A percentile compares a stretch with the other conserved stretches of the same genome.
These are phyloP conservation scores for Hexactinellida sp. DNA, from an alignment of 37 sponge, comb jelly and placozoan genomes.

Conservation along the genomic window DNA sequence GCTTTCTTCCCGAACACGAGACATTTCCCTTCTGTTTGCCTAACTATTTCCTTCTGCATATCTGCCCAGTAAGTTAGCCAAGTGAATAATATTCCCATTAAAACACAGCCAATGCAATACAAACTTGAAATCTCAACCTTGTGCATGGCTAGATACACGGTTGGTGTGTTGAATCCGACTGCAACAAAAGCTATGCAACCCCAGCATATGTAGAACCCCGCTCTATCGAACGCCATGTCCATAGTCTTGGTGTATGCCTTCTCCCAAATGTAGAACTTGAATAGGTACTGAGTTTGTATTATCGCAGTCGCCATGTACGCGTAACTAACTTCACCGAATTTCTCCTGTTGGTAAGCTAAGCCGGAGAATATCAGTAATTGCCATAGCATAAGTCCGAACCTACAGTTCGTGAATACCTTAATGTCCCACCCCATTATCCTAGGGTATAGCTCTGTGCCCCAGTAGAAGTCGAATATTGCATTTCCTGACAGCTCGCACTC, in stretches of 20 bases:
- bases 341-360: neutral
- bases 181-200: slow-evolving; percentile 24
- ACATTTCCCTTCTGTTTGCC: slow-evolving; percentile 24
- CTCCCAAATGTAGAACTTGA: slow-evolving; percentile 31
- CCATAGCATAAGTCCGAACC: slow-evolving; percentile 27
- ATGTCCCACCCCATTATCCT: slow-evolving; percentile 18
- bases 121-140: neutral
- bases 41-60: slow-evolving; percentile 23
- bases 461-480: slow-evolving; percentile 23
- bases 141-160: slow-evolving; percentile 18
- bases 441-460: slow-evolving; percentile 27
- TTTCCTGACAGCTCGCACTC: slow-evolving; percentile 19
- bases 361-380: slow-evolving; percentile 6
- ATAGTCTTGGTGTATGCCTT: slow-evolving; percentile 18
- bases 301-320: neutral
- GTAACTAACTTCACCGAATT: neutral
- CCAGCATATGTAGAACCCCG: slow-evolving; percentile 36
- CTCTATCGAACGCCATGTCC: slow-evolving; percentile 26
- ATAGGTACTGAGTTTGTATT: slow-evolving; percentile 18
- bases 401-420: slow-evolving; percentile 25
- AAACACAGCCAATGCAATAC: neutral
- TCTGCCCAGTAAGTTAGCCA: slow-evolving; percentile 26
- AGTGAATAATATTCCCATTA: slow-evolving; percentile 12
- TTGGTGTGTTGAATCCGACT: slow-evolving; percentile 10
- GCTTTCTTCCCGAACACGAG: slow-evolving; percentile 25